Evolutionary conservation across 2,797 vertebrate genomes (phyloP).

Genomic region (Syngnathus rostellatus): DNA sequence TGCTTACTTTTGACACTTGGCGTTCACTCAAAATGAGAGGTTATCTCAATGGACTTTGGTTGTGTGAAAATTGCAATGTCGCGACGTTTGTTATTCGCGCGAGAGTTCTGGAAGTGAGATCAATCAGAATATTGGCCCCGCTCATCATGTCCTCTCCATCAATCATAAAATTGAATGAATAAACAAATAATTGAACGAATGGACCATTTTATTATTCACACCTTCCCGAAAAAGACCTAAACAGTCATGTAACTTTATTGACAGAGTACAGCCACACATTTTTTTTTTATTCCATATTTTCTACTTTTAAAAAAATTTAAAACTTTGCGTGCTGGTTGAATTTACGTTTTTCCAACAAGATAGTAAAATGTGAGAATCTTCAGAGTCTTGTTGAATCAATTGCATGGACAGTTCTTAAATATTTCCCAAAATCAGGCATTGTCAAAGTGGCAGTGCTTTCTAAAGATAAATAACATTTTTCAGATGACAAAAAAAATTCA

Average conservation of each 20-base stretch:
- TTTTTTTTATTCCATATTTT: not conserved
- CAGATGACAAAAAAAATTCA: not conserved
- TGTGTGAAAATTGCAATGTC: no score
- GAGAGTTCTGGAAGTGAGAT: no score
- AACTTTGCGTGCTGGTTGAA: not conserved
- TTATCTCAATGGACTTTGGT: no score
- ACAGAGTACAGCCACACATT: not conserved
- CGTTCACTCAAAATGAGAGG: no score
- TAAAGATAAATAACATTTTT: not conserved
- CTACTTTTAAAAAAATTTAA: not conserved
- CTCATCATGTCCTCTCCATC: no score
- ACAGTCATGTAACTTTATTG: not conserved
- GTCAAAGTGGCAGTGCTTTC: conserved; percentile 1
- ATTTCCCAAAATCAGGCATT: not conserved
- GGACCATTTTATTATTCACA: not conserved
- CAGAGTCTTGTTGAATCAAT: not conserved
- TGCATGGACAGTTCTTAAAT: not conserved
- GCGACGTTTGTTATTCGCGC: no score
- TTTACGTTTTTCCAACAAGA: not conserved
- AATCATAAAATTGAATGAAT: no score
- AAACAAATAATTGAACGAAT: no score
- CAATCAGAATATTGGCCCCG: no score
- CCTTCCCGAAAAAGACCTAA: not conserved
- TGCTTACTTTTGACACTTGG: no score
- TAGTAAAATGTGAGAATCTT: not conserved